phyloP scores from a whole-genome alignment of 2,113 vertebrate genomes.

The Xenopus laevis region DNA sequence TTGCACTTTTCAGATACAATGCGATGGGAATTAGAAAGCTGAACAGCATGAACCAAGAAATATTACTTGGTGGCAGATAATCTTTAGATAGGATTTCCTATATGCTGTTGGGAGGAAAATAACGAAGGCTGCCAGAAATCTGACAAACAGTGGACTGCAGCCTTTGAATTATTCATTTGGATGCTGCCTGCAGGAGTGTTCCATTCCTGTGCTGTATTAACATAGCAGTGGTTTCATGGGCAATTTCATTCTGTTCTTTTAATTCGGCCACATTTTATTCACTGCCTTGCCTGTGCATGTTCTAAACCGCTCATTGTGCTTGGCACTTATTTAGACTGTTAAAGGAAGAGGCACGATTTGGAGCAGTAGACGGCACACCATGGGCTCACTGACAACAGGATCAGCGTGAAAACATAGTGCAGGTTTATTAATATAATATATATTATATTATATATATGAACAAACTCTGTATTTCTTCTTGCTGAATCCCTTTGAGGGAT shows the following conservation, averaged over 20 bases:
- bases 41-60: slow-evolving; percentile 35
- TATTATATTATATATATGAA: too few species aligned
- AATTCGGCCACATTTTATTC: slow-evolving; percentile 14
- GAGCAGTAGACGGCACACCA: too few species aligned
- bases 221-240: slow-evolving; percentile 10
- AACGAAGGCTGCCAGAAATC: slow-evolving; percentile 6
- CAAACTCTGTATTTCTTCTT: too few species aligned
- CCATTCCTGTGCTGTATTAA: slow-evolving; percentile 19
- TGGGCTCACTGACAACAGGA: too few species aligned
- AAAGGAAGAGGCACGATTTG: too few species aligned
- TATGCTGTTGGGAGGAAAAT: slow-evolving; percentile 18
- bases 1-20: slow-evolving; percentile 33
- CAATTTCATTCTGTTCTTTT: slow-evolving; percentile 26
- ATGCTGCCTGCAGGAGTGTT: slow-evolving; percentile 25
- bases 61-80: slow-evolving; percentile 42
- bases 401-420: too few species aligned
- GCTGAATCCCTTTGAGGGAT: too few species aligned
- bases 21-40: slow-evolving; percentile 37
- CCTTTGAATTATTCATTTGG: slow-evolving; percentile 40
- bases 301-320: too few species aligned
- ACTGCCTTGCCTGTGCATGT: slow-evolving; percentile 11
- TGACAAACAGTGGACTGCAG: slow-evolving; percentile 38
- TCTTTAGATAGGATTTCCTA: slow-evolving; percentile 43
- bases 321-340: too few species aligned
- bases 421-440: too few species aligned